Percentiles rank a stretch among this genome's conserved stretches.
Conservation (phyloP, 2,797 vertebrate genomes). For the Labroides dimidiatus region DNA sequence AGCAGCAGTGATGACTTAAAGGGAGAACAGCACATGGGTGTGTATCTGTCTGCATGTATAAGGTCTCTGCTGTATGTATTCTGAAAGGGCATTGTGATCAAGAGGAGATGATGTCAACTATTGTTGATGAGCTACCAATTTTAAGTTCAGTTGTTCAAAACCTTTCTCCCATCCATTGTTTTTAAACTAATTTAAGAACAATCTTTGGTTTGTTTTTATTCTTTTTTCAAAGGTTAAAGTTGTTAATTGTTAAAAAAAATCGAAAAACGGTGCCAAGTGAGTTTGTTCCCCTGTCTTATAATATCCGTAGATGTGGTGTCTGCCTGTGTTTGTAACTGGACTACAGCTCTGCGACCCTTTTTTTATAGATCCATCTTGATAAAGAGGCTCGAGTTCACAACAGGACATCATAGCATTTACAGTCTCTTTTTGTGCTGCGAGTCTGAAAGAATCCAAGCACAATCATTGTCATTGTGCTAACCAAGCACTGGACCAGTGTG, state of each 20-base stretch:
- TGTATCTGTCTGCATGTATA: constrained; percentile 41
- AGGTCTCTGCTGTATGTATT: constrained; percentile 64
- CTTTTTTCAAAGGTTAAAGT: constrained; percentile 57
- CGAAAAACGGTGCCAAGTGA: constrained; percentile 81
- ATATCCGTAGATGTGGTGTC: constrained; percentile 49
- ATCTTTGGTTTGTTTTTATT: constrained; percentile 37
- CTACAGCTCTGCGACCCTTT: constrained; percentile 54
- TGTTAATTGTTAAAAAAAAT: constrained; percentile 43
- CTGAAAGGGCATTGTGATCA: constrained; percentile 80
- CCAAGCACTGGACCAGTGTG: constrained; percentile 28
- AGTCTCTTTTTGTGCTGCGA: constrained; percentile 26
- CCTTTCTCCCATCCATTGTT: constrained; percentile 42
- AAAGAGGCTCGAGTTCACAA: constrained; percentile 15
- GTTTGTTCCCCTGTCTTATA: constrained; percentile 33
- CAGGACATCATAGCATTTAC: not conserved
- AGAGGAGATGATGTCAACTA: constrained; percentile 58
- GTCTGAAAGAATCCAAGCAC: constrained; percentile 32
- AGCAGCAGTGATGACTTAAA: constrained; percentile 44
- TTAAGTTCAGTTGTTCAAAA: constrained; percentile 31
- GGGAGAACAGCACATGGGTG: constrained; percentile 44
- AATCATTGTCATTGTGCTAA: constrained; percentile 32
- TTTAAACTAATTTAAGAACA: constrained; percentile 56
- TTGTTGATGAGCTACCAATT: constrained; percentile 60
- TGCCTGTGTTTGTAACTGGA: constrained; percentile 48
- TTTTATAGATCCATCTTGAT: constrained; percentile 21